A percentile compares a stretch with the other conserved stretches of the same genome.
These are phyloP conservation scores for Alsophila aescularia DNA, from an alignment of 2,888 invertebrate species.

Conservation along the genomic window DNA sequence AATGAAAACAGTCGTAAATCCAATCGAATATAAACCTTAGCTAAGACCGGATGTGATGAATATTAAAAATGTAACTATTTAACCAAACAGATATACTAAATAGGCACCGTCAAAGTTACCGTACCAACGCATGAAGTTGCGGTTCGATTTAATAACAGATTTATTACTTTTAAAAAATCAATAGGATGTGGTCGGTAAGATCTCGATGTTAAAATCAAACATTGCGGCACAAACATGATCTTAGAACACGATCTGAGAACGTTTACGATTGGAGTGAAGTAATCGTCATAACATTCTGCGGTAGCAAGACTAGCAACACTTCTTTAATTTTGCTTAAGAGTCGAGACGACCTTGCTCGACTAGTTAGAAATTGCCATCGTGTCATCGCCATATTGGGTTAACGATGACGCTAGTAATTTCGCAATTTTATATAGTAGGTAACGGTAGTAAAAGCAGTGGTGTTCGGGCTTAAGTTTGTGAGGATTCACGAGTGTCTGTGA, in stretches of 20 bases:
- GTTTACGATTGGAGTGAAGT: slow-evolving; percentile 55
- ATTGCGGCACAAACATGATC: slow-evolving; percentile 54
- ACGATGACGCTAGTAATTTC: slow-evolving; percentile 45
- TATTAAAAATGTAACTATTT: slow-evolving; percentile 77
- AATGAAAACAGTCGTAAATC: slow-evolving; percentile 83
- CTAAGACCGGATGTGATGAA: slow-evolving; percentile 70
- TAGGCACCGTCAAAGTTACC: slow-evolving; percentile 58
- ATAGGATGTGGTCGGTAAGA: slow-evolving; percentile 73
- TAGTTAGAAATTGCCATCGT: slow-evolving; percentile 28
- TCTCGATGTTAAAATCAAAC: slow-evolving; percentile 56
- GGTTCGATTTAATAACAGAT: slow-evolving; percentile 67
- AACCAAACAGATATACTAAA: slow-evolving; percentile 62
- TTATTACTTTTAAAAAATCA: slow-evolving; percentile 66
- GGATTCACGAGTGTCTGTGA: not conserved
- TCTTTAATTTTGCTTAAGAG: slow-evolving; percentile 23
- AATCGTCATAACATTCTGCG: slow-evolving; percentile 34
- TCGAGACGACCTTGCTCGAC: slow-evolving; percentile 32
- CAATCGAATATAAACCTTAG: slow-evolving; percentile 78
- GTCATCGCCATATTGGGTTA: slow-evolving; percentile 46
- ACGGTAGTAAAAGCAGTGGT: slow-evolving; percentile 36
- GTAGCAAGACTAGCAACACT: slow-evolving; percentile 12
- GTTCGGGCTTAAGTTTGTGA: not conserved
- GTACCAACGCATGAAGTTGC: slow-evolving; percentile 54
- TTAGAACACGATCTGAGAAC: slow-evolving; percentile 43
- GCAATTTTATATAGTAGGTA: slow-evolving; percentile 45